A percentile compares a stretch with the other conserved stretches of the same genome.
Conservation (phyloP, 2,797 vertebrate species). For the Taeniopygia guttata region DNA sequence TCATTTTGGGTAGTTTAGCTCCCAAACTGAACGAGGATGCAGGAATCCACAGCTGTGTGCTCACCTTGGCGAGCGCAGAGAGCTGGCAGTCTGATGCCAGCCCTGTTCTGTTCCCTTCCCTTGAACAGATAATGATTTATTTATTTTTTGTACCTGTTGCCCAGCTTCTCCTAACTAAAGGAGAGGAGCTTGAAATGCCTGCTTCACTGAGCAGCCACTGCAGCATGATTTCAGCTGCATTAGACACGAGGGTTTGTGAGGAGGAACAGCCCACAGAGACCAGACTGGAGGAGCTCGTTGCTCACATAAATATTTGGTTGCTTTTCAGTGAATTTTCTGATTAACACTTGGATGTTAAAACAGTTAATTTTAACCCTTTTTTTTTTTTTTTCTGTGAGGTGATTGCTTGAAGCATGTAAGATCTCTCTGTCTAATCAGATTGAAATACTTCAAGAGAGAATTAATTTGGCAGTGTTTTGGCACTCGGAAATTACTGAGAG, state of each 20-base stretch:
- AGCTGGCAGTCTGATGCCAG: not conserved
- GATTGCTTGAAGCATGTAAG: not conserved
- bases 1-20: rapidly evolving
- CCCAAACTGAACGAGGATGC: rapidly evolving
- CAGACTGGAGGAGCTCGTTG: not conserved
- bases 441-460: not conserved
- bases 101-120: not conserved
- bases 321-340: not conserved
- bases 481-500: not conserved
- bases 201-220: not conserved
- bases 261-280: not conserved
- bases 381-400: not conserved
- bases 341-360: not conserved
- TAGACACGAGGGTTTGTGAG: not conserved
- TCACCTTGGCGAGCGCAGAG: not conserved
- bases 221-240: conserved; percentile 13
- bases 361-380: not conserved
- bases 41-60: not conserved
- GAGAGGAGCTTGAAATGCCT: not conserved
- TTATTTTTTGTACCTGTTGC: not conserved
- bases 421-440: not conserved
- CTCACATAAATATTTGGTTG: conserved; percentile 9
- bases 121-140: not conserved
- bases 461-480: not conserved
- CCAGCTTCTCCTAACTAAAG: not conserved